phyloP scores from a whole-genome alignment of 1,140 invertebrate genomes.

The Aphis craccivora region DNA sequence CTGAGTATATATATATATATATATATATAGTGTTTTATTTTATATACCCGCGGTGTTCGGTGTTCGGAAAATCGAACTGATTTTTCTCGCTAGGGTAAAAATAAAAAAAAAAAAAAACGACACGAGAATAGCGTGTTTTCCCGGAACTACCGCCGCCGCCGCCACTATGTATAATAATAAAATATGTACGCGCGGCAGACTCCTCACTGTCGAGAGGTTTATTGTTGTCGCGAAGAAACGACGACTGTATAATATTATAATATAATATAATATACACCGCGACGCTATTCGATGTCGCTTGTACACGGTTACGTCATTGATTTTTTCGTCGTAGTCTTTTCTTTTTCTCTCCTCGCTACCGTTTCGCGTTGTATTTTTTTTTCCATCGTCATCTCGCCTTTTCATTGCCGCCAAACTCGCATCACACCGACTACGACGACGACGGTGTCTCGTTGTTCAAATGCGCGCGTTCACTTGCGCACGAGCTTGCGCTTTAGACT shows the following conservation, averaged over 20 bases:
- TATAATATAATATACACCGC: constrained; percentile 11
- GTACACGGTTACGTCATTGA: constrained; percentile 34
- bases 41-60: not conserved
- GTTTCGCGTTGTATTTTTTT: not conserved
- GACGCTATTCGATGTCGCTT: constrained; percentile 4
- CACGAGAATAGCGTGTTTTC: constrained; percentile 31
- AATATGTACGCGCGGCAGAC: not conserved
- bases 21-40: not conserved
- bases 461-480: not conserved
- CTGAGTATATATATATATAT: not conserved
- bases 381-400: not conserved
- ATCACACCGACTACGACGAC: not conserved
- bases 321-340: constrained; percentile 31
- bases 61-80: constrained; percentile 43
- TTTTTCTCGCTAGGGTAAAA: not conserved
- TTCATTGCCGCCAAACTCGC: not conserved
- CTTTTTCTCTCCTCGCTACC: not conserved
- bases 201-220: not conserved
- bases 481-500: not conserved
- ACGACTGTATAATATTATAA: not conserved
- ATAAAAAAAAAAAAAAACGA: not conserved
- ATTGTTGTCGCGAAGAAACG: not conserved
- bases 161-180: not conserved
- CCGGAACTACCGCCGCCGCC: not conserved
- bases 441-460: not conserved